Conservation (phyloP, 2,797 vertebrate species). For the Melanogrammus aeglefinus region DNA sequence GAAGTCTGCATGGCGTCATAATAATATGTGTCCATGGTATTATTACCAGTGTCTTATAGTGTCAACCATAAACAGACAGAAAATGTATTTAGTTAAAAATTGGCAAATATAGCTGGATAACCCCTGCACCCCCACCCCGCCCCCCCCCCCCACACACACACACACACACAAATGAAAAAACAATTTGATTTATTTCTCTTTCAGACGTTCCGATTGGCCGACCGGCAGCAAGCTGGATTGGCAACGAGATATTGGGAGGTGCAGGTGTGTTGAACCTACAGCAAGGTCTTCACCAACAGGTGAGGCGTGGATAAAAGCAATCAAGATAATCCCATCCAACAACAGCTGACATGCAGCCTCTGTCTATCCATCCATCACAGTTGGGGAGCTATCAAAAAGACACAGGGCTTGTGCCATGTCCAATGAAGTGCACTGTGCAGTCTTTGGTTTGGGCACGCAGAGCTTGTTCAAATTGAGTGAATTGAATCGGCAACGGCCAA, state of each 20-base stretch:
- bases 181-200: constrained; percentile 8
- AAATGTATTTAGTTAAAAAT: neutral
- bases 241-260: constrained; percentile 88
- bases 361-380: constrained; percentile 17
- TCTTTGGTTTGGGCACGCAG: constrained; percentile 7
- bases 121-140: too few species aligned
- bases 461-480: constrained; percentile 46
- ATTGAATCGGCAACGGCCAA: constrained; percentile 36
- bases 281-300: constrained; percentile 97
- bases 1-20: neutral
- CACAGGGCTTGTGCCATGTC: constrained; percentile 25
- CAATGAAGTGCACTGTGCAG: constrained; percentile 18
- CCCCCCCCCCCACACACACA: too few species aligned
- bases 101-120: neutral
- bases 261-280: constrained; percentile 93
- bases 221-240: constrained; percentile 83
- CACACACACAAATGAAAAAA: too few species aligned
- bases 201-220: constrained; percentile 88
- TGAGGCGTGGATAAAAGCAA: constrained; percentile 50
- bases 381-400: constrained; percentile 25
- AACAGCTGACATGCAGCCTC: neutral
- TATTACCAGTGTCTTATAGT: neutral
- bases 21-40: too few species aligned
- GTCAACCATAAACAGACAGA: neutral
- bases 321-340: neutral